These are phyloP conservation scores for Monochamus alternatus DNA, from an alignment of 2,888 invertebrate genomes.

Conservation along the genomic window DNA sequence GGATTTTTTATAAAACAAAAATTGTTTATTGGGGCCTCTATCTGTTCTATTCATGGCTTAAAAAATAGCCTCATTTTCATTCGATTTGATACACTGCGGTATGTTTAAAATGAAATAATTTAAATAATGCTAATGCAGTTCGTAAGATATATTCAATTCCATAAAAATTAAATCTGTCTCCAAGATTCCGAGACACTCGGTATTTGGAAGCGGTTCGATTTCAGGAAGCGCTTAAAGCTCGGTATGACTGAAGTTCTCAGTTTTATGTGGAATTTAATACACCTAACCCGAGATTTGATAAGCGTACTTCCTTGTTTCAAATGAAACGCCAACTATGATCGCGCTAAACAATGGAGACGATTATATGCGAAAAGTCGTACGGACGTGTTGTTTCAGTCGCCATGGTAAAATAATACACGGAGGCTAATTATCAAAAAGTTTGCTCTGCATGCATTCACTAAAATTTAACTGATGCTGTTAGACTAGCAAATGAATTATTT, in stretches of 20 bases:
- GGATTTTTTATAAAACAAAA: too few species aligned
- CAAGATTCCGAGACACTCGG: not conserved
- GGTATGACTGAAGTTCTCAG: conserved; percentile 28
- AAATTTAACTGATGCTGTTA: too few species aligned
- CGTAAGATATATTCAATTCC: too few species aligned
- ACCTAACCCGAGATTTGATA: conserved; percentile 36
- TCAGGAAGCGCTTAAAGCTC: conserved; percentile 23
- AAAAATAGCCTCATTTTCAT: too few species aligned
- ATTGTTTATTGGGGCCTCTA: too few species aligned
- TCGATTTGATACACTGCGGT: too few species aligned
- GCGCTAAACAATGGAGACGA: conserved; percentile 28
- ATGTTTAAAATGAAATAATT: too few species aligned
- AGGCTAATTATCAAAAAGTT: not conserved
- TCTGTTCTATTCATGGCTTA: too few species aligned
- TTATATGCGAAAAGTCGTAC: conserved; percentile 19
- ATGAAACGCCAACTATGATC: conserved; percentile 9
- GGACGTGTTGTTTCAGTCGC: not conserved
- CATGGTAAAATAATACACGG: not conserved
- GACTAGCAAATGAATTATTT: too few species aligned
- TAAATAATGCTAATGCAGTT: too few species aligned
- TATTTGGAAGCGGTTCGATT: not conserved
- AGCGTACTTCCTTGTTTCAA: conserved; percentile 24
- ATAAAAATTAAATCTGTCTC: not conserved
- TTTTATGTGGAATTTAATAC: conserved; percentile 36
- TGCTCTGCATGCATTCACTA: too few species aligned